Evolutionary conservation across 2,797 vertebrate genomes (phyloP), one percentile per base, ranked within the genome.

Genomic region (Buceros bicornis): DNA sequence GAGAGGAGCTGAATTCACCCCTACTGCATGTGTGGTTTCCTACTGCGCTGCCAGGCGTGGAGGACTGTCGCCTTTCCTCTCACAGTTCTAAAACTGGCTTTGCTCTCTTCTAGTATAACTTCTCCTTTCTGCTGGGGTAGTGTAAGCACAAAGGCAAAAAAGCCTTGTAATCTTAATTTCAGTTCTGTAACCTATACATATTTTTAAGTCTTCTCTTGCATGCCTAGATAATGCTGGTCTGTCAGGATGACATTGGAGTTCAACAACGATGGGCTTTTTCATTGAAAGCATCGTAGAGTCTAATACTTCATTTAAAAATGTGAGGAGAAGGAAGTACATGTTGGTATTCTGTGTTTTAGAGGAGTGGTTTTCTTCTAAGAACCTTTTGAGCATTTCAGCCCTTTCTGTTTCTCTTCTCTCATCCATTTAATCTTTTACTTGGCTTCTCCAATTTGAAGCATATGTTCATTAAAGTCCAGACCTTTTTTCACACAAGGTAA

Each of bases 21-120:
- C 40, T 50, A 0, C 35, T 9, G 0, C 1, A 8, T 54, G n/a
- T 8, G 4, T 53, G 31, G 22, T 76, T 79, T 85, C 22, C 67
- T 45, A 4, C 33, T 22, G 54, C 65, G 47, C 71, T 82, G 21
- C 76, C 2, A 0, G 43, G 43, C 11, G 8, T 3, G 4, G 28
- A 47, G 56, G 29, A 16, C 13, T 21, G 6, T 28, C 65, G 37
- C 60, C 20, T 92, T 62, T 78, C 54, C 37, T 40, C 37, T 12
- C 48, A n/a, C 31, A 7, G 5, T 69, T 69, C 42, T 28, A 29
- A 37, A 54, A 29, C 43, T 67, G 28, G 21, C 40, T 17, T 53
- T 77, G 45, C 31, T 57, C 14, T 86, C 31, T 92, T 33, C 53
- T 48, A 5, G 21, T 78, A 0, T 58, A 65, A 37, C 26, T 76